phyloP scores from a whole-genome alignment of 92 coral and sea anemone genomes.

The Pocillopora meandrina region DNA sequence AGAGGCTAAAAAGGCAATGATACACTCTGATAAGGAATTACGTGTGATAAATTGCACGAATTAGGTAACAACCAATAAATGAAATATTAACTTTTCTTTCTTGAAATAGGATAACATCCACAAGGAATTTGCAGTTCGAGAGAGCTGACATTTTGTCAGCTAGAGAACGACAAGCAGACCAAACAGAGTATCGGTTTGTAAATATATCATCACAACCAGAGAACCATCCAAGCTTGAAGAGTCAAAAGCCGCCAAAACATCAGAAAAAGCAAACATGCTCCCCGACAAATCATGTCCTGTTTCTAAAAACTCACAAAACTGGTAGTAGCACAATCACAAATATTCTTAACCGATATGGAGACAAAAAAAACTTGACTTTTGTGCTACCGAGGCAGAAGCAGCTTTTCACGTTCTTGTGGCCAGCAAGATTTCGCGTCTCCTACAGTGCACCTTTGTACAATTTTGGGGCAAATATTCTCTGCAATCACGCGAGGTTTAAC shows the following conservation, averaged over 20 bases:
- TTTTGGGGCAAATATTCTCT: slow-evolving; percentile 61
- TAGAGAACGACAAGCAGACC: not conserved
- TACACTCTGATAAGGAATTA: too few species aligned
- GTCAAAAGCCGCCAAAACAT: not conserved
- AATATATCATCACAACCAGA: not conserved
- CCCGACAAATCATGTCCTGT: slow-evolving; percentile 57
- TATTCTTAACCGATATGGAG: slow-evolving; percentile 78
- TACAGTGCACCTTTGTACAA: slow-evolving; percentile 70
- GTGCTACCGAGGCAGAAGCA: slow-evolving; percentile 64
- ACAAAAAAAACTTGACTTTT: slow-evolving; percentile 61
- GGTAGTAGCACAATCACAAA: slow-evolving; percentile 84
- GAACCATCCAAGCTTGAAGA: not conserved
- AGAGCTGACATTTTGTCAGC: not conserved
- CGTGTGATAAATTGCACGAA: not conserved
- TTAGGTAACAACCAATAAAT: not conserved
- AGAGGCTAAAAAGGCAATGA: too few species aligned
- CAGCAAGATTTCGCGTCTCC: slow-evolving; percentile 71
- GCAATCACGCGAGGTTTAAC: slow-evolving; percentile 84
- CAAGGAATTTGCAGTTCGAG: not conserved
- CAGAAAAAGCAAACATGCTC: slow-evolving; percentile 31
- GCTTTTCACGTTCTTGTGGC: slow-evolving; percentile 75
- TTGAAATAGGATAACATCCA: not conserved
- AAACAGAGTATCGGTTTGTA: not conserved
- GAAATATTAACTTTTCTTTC: not conserved
- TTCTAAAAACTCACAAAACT: slow-evolving; percentile 85